phyloP scores from a whole-genome alignment of 2,113 vertebrate species.

The Caretta caretta region DNA sequence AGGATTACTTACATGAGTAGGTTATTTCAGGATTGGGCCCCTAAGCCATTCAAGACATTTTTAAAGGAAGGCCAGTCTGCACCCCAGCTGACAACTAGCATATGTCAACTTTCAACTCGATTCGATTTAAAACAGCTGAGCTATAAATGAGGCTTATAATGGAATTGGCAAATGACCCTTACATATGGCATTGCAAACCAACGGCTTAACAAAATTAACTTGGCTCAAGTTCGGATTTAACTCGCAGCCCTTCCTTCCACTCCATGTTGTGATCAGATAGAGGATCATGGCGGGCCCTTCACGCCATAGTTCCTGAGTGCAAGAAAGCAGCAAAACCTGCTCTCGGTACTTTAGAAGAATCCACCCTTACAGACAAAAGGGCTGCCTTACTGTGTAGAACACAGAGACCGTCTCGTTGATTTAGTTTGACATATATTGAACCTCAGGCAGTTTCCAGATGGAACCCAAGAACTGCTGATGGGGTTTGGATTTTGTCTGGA shows the following conservation, averaged over 20 bases:
- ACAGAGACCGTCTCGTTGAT: not conserved
- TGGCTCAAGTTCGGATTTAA: not conserved
- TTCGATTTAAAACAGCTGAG: constrained; percentile 62
- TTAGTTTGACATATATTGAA: constrained; percentile 20
- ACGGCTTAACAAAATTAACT: constrained; percentile 16
- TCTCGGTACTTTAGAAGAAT: not conserved
- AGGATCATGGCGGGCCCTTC: not conserved
- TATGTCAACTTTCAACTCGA: not conserved
- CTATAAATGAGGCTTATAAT: constrained; percentile 66
- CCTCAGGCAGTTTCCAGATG: constrained; percentile 53
- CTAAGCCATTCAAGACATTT: not conserved
- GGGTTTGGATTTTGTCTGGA: constrained; percentile 53
- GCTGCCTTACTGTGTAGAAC: not conserved
- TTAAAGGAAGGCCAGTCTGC: not conserved
- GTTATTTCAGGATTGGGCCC: rapidly evolving
- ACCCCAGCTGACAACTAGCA: not conserved
- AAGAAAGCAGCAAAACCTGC: not conserved
- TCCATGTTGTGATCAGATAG: rapidly evolving
- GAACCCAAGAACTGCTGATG: constrained; percentile 58
- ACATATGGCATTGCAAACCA: not conserved
- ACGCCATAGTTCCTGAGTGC: rapidly evolving
- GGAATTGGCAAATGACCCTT: constrained; percentile 60
- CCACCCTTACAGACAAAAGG: not conserved
- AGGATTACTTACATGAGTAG: not conserved
- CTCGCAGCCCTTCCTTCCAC: rapidly evolving